phyloP scores from a whole-genome alignment of 92 coral and sea anemone species.

The Pocillopora grandis region DNA sequence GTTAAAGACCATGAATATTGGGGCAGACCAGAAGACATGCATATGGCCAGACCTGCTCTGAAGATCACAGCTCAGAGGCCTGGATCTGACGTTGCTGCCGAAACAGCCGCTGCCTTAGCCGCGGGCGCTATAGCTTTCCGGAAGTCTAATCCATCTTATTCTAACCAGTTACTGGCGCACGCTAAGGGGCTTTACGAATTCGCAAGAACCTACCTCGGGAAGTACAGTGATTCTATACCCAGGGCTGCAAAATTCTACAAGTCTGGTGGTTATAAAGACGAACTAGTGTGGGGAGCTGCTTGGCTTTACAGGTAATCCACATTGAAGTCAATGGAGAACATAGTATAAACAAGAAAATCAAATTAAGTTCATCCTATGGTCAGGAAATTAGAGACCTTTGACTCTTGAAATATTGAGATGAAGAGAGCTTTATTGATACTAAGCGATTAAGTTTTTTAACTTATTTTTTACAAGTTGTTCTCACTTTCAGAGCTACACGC shows the following conservation, averaged over 20 bases:
- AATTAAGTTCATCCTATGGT: neutral
- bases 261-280: conserved; percentile 67
- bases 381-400: no score
- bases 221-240: conserved; percentile 69
- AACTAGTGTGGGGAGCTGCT: conserved; percentile 93
- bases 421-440: no score
- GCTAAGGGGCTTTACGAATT: conserved; percentile 72
- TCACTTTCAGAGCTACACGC: conserved; percentile 58
- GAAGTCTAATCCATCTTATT: conserved; percentile 49
- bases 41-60: conserved; percentile 81
- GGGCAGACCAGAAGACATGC: conserved; percentile 97
- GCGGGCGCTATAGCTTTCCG: conserved; percentile 83
- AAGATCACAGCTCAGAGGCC: conserved; percentile 72
- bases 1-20: conserved; percentile 76
- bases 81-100: conserved; percentile 91
- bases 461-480: neutral
- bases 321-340: neutral
- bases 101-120: conserved; percentile 93
- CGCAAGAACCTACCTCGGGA: conserved; percentile 75
- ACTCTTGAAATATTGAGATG: no score
- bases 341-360: no score
- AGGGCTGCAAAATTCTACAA: conserved; percentile 69
- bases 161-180: conserved; percentile 62
- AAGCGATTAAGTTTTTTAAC: neutral
- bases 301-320: conserved; percentile 67